A percentile compares a stretch with the other conserved stretches of the same genome.
Conservation (phyloP, 2,113 vertebrate species). For the Podarcis cretensis region DNA sequence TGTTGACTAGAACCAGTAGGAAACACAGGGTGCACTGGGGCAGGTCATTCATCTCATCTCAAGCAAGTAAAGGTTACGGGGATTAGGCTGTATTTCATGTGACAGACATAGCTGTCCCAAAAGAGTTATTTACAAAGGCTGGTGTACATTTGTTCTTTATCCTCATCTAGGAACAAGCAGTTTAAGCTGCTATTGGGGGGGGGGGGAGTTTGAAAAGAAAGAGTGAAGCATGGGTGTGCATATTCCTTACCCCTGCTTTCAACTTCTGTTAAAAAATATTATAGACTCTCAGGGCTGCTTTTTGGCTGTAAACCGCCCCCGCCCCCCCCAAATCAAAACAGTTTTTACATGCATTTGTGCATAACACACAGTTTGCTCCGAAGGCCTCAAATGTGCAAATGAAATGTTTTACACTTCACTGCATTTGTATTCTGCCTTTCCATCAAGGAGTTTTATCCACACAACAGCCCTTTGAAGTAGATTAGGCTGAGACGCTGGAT, state of each 20-base stretch:
- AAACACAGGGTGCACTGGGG: too few species aligned
- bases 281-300: background rate
- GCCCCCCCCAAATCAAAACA: background rate
- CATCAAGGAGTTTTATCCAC: too few species aligned
- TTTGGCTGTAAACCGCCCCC: background rate
- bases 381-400: background rate
- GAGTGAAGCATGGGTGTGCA: background rate
- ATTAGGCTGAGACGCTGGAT: too few species aligned
- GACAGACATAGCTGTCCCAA: background rate
- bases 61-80: background rate
- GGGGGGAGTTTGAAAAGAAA: background rate
- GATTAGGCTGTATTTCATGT: background rate
- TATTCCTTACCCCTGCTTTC: background rate
- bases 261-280: background rate
- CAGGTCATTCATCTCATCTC: too few species aligned
- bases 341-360: background rate
- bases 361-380: background rate
- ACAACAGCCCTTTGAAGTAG: too few species aligned
- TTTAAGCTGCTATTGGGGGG: background rate
- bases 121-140: too few species aligned
- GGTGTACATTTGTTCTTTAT: too few species aligned
- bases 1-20: too few species aligned
- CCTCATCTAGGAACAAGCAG: background rate
- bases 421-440: too few species aligned
- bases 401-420: background rate